Evolutionary conservation across 2,888 invertebrate genomes (phyloP).

Genomic region (Nasonia oneida): DNA sequence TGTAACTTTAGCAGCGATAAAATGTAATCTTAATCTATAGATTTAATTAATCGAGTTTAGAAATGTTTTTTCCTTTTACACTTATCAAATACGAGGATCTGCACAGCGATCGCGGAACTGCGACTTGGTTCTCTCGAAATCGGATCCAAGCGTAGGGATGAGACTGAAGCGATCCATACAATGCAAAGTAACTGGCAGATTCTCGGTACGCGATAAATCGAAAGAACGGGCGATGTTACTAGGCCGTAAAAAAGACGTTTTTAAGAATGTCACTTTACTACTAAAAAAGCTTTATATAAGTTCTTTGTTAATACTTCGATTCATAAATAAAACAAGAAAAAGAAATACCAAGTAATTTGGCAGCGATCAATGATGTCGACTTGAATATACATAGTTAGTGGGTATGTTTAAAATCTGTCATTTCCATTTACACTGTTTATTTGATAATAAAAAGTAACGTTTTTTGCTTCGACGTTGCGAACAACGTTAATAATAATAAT

Average conservation of each 20-base stretch:
- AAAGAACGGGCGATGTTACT: constrained; percentile 49
- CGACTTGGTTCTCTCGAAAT: constrained; percentile 44
- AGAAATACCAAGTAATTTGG: constrained; percentile 49
- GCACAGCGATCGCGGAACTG: constrained; percentile 33
- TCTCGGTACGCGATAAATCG: constrained; percentile 36
- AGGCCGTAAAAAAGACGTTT: constrained; percentile 41
- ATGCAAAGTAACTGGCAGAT: constrained; percentile 23
- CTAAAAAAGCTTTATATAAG: constrained; percentile 58
- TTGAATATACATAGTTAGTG: constrained; percentile 54
- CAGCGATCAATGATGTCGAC: constrained; percentile 45
- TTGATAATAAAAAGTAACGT: constrained; percentile 42
- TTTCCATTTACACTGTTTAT: constrained; percentile 59
- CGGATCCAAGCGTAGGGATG: constrained; percentile 33
- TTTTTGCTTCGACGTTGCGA: constrained; percentile 51
- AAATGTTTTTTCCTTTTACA: constrained; percentile 51
- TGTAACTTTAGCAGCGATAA: constrained; percentile 57
- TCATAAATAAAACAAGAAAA: constrained; percentile 29
- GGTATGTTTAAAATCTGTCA: constrained; percentile 57
- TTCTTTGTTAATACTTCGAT: constrained; percentile 54
- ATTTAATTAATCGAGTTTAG: constrained; percentile 58
- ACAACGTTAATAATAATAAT: constrained; percentile 28
- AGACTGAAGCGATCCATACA: constrained; percentile 52
- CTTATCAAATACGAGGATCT: constrained; percentile 43
- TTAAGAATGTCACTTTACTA: constrained; percentile 49
- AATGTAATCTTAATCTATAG: constrained; percentile 57